These are phyloP conservation scores for Xylota sylvarum DNA, from an alignment of 2,888 invertebrate species.

Conservation along the genomic window DNA sequence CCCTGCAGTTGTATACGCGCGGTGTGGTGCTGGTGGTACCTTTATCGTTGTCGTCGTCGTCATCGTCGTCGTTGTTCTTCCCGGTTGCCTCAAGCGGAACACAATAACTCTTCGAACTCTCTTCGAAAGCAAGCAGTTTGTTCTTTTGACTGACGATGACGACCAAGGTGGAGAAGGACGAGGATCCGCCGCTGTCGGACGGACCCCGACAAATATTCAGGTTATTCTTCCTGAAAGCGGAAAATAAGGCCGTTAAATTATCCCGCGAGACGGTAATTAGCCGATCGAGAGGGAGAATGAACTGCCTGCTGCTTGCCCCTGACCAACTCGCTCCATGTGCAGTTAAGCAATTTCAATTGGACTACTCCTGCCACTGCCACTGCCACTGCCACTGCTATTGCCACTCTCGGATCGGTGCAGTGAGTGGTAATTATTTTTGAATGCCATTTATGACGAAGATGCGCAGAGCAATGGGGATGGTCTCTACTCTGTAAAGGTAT, in stretches of 20 bases:
- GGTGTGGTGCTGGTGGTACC: slow-evolving; percentile 3
- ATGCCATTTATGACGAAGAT: slow-evolving; percentile 72
- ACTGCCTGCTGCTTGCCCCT: slow-evolving; percentile 56
- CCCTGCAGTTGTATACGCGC: slow-evolving; percentile 61
- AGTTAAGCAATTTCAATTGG: slow-evolving; percentile 71
- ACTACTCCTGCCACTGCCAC: slow-evolving; percentile 23
- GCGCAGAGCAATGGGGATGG: slow-evolving; percentile 3
- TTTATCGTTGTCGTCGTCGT: slow-evolving; percentile 14
- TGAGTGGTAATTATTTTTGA: slow-evolving; percentile 74
- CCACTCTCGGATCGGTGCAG: not conserved
- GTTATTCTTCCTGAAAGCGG: slow-evolving; percentile 76
- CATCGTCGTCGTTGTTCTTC: slow-evolving; percentile 43
- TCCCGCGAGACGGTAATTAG: slow-evolving; percentile 73
- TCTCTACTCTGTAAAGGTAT: slow-evolving; percentile 23
- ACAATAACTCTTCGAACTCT: slow-evolving; percentile 74
- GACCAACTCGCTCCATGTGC: slow-evolving; percentile 46
- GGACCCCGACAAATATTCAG: slow-evolving; percentile 58
- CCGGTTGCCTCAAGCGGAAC: slow-evolving; percentile 75
- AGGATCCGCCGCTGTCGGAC: slow-evolving; percentile 38
- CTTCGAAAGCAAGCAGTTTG: slow-evolving; percentile 66
- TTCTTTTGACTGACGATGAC: slow-evolving; percentile 39
- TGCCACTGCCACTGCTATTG: not conserved
- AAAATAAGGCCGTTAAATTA: slow-evolving; percentile 76
- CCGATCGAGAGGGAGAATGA: slow-evolving; percentile 52
- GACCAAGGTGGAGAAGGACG: slow-evolving; percentile 5